Percentiles rank a stretch among this genome's conserved stretches.
Conservation (phyloP, 1,140 invertebrate genomes). For the Caenorhabditis inopinata region DNA sequence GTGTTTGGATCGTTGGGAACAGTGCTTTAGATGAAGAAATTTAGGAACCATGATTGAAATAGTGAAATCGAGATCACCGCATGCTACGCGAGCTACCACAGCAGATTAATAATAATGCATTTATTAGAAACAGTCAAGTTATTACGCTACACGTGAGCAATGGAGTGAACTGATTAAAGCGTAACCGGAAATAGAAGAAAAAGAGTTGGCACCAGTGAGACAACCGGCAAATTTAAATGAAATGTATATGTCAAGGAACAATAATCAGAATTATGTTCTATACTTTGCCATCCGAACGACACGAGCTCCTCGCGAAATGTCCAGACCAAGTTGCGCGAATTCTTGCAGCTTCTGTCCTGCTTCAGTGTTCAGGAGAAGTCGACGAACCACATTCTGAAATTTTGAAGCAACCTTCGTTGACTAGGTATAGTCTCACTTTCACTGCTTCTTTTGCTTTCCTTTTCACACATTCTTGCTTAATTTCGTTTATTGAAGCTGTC, state of each 20-base stretch:
- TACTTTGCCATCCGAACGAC: conserved; percentile 24
- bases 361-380: background rate
- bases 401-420: background rate
- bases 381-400: conserved; percentile 21
- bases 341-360: background rate
- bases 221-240: background rate
- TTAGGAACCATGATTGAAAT: too few relatives aligned
- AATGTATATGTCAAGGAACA: too few relatives aligned
- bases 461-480: conserved; percentile 37
- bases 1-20: too few relatives aligned
- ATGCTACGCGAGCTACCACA: too few relatives aligned
- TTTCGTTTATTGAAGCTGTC: conserved; percentile 37
- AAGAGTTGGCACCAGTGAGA: conserved; percentile 2
- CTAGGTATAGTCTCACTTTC: conserved; percentile 4
- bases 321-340: conserved; percentile 18
- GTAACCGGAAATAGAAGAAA: conserved; percentile 2
- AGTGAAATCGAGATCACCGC: too few relatives aligned
- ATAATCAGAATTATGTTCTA: background rate
- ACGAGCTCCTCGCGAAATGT: conserved; percentile 21
- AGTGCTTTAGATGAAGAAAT: too few relatives aligned
- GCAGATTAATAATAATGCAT: too few relatives aligned
- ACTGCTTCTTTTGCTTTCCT: conserved; percentile 37
- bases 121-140: background rate
- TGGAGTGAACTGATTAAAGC: background rate
- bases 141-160: background rate